A percentile compares a stretch with the other conserved stretches of the same genome.
phyloP scores from a whole-genome alignment of 2,797 vertebrate genomes.

The Adelosebastes latens region DNA sequence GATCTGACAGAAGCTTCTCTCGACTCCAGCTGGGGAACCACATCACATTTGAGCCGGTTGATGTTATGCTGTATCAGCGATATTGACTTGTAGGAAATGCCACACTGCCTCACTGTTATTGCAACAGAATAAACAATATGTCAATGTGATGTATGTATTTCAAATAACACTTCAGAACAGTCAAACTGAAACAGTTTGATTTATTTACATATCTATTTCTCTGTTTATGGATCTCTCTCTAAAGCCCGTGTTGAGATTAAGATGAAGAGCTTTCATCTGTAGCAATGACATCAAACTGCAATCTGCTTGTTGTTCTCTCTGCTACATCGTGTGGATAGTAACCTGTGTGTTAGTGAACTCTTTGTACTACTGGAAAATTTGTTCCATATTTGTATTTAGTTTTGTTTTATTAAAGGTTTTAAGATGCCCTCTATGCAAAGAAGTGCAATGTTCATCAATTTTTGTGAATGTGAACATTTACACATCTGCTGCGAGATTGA shows the following conservation, averaged over 20 bases:
- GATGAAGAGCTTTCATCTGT: constrained; percentile 62
- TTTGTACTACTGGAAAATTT: constrained; percentile 64
- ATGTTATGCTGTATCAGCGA: constrained; percentile 55
- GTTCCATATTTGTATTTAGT: constrained; percentile 66
- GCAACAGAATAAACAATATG: constrained; percentile 57
- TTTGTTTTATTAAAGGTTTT: constrained; percentile 70
- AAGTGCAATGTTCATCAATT: constrained; percentile 22
- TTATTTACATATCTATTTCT: constrained; percentile 36
- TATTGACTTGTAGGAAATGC: constrained; percentile 53
- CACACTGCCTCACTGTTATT: constrained; percentile 71
- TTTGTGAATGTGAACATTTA: constrained; percentile 2
- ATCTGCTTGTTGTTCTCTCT: constrained; percentile 52
- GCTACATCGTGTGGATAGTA: constrained; percentile 55
- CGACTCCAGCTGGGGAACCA: constrained; percentile 2
- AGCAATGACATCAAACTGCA: constrained; percentile 41
- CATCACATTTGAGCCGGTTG: constrained; percentile 21
- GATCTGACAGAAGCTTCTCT: constrained; percentile 6
- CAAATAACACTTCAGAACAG: constrained; percentile 30
- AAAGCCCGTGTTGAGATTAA: constrained; percentile 58
- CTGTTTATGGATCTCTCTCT: constrained; percentile 22
- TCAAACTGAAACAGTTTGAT: constrained; percentile 27
- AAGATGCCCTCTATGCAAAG: constrained; percentile 59
- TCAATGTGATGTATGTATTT: constrained; percentile 42
- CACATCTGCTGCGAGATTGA: background rate
- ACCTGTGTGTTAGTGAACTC: constrained; percentile 59